Base-by-base conservation (phyloP, 2,888 invertebrate species). In the Brachypalpus laphriformis region DNA sequence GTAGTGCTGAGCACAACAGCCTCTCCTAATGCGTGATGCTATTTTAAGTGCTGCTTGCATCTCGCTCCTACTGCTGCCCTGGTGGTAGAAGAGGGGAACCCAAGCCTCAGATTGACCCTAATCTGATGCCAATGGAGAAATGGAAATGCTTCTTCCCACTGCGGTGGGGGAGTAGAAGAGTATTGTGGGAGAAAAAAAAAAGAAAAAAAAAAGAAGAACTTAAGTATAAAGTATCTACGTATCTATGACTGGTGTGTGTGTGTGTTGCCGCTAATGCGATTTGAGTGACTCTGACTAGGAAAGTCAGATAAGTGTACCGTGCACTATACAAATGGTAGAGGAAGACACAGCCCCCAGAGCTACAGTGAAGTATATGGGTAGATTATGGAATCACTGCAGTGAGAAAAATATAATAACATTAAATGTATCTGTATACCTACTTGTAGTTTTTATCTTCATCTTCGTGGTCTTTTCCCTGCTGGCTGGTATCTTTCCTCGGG, bases 51-150 rank as follows among this genome's bases (percentile, higher is more conserved):
- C 37, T 47, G 65, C 45, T 7, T 77, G 59, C 49, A 70, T 51
- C 57, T 66, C 25, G 20, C 37, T 57, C 56, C 59, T 40, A 14
- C 71, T n/a, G 7, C n/a, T 16, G 22, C 25, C 20, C 22, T 28
- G 4, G 28, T 28, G 28, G 25, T 25, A 5, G 25, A 25, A 11
- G 31, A 14, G 66, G 40, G 59, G 68, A 78, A 74, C 61, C 47
- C 54, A 22, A 70, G 51, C 34, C 40, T 40, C 40, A 42, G 75
- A 81, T 80, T 85, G 85, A 85, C 85, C 85, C 80, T 85, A 85
- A 85, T 85, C 85, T 75, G 85, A 80, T 85, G 85, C 75, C 85
- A 80, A 81, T 80, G 75, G 75, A 70, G 72, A 72, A 54, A 74
- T 59, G 61, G 49, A 74, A 78, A 78, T 59, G 68, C 59, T 65